phyloP scores from a whole-genome alignment of 2,888 invertebrate genomes.

The Galerucella calmariensis region DNA sequence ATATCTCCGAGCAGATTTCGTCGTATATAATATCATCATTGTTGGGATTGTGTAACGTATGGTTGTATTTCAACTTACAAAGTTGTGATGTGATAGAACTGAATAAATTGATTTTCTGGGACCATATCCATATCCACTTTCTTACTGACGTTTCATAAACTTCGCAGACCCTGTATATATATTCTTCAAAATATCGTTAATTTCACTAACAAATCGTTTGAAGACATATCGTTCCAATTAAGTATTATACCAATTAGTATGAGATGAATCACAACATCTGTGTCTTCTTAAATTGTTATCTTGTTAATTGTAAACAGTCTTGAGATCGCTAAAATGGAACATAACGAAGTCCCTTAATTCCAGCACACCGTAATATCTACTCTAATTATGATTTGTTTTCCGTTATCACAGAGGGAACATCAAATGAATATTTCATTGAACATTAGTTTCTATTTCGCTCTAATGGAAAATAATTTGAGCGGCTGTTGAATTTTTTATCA shows the following conservation, averaged over 20 bases:
- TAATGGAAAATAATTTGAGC: constrained; percentile 47
- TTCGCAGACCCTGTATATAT: no score
- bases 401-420: constrained; percentile 38
- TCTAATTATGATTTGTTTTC: constrained; percentile 46
- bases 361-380: constrained; percentile 38
- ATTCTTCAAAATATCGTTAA: no score
- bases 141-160: no score
- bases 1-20: background rate
- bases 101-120: no score
- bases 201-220: no score
- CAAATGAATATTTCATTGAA: constrained; percentile 45
- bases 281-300: background rate
- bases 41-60: background rate
- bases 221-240: no score
- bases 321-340: no score
- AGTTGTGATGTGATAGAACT: background rate
- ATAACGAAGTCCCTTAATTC: background rate
- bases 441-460: constrained; percentile 43
- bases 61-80: background rate
- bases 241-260: no score
- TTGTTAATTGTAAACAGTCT: background rate
- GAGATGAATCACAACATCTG: no score
- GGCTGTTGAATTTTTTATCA: constrained; percentile 43
- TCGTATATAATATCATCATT: background rate
- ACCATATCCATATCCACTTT: no score